phyloP scores from a whole-genome alignment of 2,888 invertebrate species.

The Drosophila fungiperda region DNA sequence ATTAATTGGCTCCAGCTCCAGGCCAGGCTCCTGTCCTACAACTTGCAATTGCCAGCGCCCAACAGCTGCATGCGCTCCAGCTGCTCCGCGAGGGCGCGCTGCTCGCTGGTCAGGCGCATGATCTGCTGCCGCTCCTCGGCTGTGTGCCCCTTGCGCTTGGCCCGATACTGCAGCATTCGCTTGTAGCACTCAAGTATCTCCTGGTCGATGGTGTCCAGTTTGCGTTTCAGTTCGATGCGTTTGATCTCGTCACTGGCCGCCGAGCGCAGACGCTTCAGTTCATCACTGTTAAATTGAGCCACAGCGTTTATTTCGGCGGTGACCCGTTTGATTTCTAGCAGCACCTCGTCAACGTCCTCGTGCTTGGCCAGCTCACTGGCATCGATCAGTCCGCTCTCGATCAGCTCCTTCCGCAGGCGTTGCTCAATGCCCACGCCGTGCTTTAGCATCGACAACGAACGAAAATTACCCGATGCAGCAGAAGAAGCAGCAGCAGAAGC shows the following conservation, averaged over 20 bases:
- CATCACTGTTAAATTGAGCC: constrained; percentile 92
- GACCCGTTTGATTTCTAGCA: constrained; percentile 94
- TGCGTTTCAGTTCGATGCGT: constrained; percentile 91
- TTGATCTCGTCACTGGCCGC: constrained; percentile 92
- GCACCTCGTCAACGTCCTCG: constrained; percentile 93
- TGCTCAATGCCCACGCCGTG: constrained; percentile 93
- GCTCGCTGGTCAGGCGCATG: constrained; percentile 90
- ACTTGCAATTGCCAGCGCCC: constrained; percentile 44
- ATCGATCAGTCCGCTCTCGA: constrained; percentile 94
- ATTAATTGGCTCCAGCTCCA: constrained; percentile 72
- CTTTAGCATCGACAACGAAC: constrained; percentile 86
- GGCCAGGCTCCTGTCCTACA: constrained; percentile 77
- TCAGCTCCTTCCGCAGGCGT: constrained; percentile 92
- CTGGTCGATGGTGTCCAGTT: constrained; percentile 90
- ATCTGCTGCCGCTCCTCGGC: constrained; percentile 93
- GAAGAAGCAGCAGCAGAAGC: constrained; percentile 27
- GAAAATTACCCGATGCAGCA: constrained; percentile 62
- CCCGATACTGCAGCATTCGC: constrained; percentile 91
- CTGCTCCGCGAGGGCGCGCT: constrained; percentile 85
- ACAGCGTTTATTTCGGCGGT: constrained; percentile 92
- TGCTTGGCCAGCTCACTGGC: constrained; percentile 88
- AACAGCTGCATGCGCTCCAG: constrained; percentile 78
- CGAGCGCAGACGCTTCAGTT: constrained; percentile 89
- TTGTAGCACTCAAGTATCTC: constrained; percentile 94
- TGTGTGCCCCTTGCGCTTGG: constrained; percentile 92